A percentile compares a stretch with the other conserved stretches of the same genome.
Conservation (phyloP, 2,113 vertebrate genomes). For the Lucifuga dentata region DNA sequence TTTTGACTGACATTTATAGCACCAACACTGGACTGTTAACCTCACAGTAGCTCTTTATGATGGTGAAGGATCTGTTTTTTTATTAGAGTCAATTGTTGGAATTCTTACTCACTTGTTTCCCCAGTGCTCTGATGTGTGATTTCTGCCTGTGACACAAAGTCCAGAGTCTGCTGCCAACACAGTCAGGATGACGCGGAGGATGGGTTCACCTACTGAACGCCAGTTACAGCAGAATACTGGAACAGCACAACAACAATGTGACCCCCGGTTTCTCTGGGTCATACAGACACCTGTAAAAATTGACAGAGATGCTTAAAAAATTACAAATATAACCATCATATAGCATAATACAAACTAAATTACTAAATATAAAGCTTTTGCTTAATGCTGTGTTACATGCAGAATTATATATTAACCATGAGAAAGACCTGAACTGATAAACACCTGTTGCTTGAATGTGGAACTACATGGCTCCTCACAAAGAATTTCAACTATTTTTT, state of each 20-base stretch:
- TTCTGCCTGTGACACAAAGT: constrained; percentile 72
- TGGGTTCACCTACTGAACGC: constrained; percentile 36
- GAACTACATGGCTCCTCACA: neutral
- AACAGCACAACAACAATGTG: constrained; percentile 15
- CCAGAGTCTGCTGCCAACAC: constrained; percentile 82
- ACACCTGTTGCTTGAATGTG: neutral
- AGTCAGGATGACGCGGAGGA: constrained; percentile 57
- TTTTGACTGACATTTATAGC: constrained; percentile 56
- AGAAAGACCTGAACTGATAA: no score
- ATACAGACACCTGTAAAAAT: constrained; percentile 12
- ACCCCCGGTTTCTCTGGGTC: constrained; percentile 15
- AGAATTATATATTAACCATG: no score
- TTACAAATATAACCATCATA: no score
- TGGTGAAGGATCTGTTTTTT: constrained; percentile 52
- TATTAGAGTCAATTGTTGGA: constrained; percentile 68
- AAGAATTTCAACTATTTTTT: constrained; percentile 36
- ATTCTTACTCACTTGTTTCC: constrained; percentile 47
- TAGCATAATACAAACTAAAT: neutral
- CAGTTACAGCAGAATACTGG: constrained; percentile 9
- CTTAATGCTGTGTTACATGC: neutral
- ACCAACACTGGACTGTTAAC: constrained; percentile 67
- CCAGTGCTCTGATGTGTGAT: constrained; percentile 23
- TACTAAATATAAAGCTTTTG: neutral
- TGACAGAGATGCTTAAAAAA: no score
- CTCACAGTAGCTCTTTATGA: constrained; percentile 66